phyloP scores from a whole-genome alignment of 2,797 vertebrate species.

The Craterocephalus amniculus region DNA sequence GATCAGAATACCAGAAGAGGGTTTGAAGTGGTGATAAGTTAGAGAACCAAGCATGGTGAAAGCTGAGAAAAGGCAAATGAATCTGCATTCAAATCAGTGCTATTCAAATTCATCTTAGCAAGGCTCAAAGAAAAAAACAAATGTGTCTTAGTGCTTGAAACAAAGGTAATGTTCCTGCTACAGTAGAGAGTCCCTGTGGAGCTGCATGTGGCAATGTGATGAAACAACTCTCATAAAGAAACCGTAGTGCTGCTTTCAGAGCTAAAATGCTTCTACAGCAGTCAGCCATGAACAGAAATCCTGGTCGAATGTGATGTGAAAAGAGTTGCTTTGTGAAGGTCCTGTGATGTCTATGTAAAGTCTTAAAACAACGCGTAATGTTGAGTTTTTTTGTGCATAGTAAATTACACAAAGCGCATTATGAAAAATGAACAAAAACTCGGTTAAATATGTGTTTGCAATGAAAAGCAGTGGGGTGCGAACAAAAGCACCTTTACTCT shows the following conservation, averaged over 20 bases:
- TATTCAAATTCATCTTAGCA: slow-evolving; percentile 64
- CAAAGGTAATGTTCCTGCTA: slow-evolving; percentile 10
- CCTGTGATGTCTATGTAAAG: slow-evolving; percentile 33
- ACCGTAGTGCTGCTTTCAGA: slow-evolving; percentile 18
- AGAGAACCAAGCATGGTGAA: slow-evolving; percentile 11
- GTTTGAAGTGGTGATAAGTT: slow-evolving; percentile 13
- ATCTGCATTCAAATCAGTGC: slow-evolving; percentile 63
- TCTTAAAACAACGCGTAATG: slow-evolving; percentile 12
- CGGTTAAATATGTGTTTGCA: slow-evolving; percentile 19
- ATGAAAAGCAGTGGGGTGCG: slow-evolving; percentile 24
- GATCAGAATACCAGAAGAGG: slow-evolving; percentile 21
- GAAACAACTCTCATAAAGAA: slow-evolving; percentile 27
- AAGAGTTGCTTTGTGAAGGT: slow-evolving; percentile 44
- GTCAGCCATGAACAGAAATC: slow-evolving; percentile 21
- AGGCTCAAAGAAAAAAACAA: slow-evolving; percentile 18
- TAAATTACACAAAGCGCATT: slow-evolving; percentile 12
- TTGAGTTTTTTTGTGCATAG: neutral
- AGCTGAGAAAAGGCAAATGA: slow-evolving; percentile 54
- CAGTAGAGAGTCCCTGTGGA: slow-evolving; percentile 2
- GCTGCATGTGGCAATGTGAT: slow-evolving; percentile 16
- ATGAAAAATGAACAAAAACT: slow-evolving; percentile 5
- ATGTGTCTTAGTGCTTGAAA: slow-evolving; percentile 29
- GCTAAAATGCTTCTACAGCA: slow-evolving; percentile 37
- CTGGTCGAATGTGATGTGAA: slow-evolving; percentile 31
- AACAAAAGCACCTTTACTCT: slow-evolving; percentile 61